Conservation (phyloP, 2,113 vertebrate genomes). For the Scytalopus superciliaris region DNA sequence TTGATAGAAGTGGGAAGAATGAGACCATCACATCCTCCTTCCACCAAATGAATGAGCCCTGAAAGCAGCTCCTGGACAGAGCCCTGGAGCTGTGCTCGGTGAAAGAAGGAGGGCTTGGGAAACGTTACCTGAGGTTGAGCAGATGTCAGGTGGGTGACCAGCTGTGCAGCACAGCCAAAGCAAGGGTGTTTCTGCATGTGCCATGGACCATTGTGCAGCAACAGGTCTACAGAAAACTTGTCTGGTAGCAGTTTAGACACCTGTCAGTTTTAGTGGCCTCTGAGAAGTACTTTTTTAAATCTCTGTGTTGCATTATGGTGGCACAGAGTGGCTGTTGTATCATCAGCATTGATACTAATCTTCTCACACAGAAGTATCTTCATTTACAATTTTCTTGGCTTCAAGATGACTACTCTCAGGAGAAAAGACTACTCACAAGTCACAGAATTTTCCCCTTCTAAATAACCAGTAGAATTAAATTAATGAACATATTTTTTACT, state of each 20-base stretch:
- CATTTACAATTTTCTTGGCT: background rate
- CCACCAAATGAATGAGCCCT: background rate
- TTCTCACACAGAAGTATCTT: background rate
- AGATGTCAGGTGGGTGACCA: background rate
- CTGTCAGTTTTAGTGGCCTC: background rate
- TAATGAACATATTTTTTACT: conserved; percentile 63
- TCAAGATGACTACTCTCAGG: background rate
- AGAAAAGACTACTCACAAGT: background rate
- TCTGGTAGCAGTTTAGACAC: background rate
- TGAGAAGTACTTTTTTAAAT: background rate
- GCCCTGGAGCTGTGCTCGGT: background rate
- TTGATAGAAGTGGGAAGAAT: background rate
- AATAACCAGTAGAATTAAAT: conserved; percentile 62
- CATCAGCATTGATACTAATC: background rate
- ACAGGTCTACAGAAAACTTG: background rate
- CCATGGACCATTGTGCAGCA: background rate
- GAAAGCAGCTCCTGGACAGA: background rate
- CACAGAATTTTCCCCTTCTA: background rate
- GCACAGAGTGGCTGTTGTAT: background rate
- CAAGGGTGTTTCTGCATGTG: background rate
- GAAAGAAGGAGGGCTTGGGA: background rate
- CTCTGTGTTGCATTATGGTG: background rate
- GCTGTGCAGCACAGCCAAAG: background rate
- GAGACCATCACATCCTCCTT: background rate
- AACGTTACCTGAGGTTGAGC: background rate